Evolutionary conservation across 2,888 invertebrate species (phyloP).

Genomic region (Incurvaria masculella): DNA sequence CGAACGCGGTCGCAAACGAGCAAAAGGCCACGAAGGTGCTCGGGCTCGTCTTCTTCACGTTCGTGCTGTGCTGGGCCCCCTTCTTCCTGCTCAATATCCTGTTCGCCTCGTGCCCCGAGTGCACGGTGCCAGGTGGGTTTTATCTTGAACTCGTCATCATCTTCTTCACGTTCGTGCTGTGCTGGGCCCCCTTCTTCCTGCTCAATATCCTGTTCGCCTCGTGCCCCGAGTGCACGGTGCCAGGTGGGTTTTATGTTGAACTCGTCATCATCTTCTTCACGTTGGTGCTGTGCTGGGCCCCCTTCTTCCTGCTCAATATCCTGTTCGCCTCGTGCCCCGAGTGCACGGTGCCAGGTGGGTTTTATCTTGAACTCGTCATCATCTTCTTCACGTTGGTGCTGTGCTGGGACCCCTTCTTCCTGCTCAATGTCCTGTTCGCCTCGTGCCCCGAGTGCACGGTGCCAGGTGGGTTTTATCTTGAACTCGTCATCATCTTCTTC

Average conservation of each 20-base stretch:
- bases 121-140: slow-evolving; percentile 66
- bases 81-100: slow-evolving; percentile 88
- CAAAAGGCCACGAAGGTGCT: slow-evolving; percentile 94
- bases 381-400: slow-evolving; percentile 92
- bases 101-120: slow-evolving; percentile 79
- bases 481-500: slow-evolving; percentile 77
- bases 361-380: too few relatives aligned
- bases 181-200: slow-evolving; percentile 92
- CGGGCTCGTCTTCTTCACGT: slow-evolving; percentile 88
- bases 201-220: slow-evolving; percentile 85
- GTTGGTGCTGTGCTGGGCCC: slow-evolving; percentile 91
- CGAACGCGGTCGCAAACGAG: slow-evolving; percentile 84
- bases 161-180: slow-evolving; percentile 80
- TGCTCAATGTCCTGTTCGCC: slow-evolving; percentile 83
- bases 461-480: slow-evolving; percentile 58
- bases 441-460: slow-evolving; percentile 78
- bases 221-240: slow-evolving; percentile 75
- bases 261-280: slow-evolving; percentile 93
- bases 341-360: slow-evolving; percentile 67
- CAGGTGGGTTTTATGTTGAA: too few relatives aligned
- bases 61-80: slow-evolving; percentile 91
- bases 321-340: slow-evolving; percentile 80
- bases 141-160: background rate
- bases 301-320: slow-evolving; percentile 87
- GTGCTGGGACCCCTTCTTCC: slow-evolving; percentile 92